phyloP scores from a whole-genome alignment of 2,113 vertebrate species.

The Sporophila hypoxantha region DNA sequence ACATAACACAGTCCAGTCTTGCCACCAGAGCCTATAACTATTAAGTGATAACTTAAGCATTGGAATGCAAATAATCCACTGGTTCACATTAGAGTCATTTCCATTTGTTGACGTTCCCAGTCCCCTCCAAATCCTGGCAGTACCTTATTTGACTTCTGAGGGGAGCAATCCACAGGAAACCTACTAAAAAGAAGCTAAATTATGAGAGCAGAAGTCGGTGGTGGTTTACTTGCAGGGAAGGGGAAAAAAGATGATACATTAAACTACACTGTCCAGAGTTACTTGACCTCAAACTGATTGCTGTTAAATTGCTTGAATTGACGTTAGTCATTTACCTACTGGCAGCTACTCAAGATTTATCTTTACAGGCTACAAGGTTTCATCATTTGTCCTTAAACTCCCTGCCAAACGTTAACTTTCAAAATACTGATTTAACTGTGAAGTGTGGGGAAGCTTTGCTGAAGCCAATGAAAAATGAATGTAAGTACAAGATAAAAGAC shows the following conservation, averaged over 20 bases:
- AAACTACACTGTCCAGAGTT: conserved; percentile 36
- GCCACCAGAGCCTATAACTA: conserved; percentile 63
- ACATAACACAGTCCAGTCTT: conserved; percentile 69
- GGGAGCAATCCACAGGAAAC: conserved; percentile 42
- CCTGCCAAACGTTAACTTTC: conserved; percentile 54
- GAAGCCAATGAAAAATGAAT: conserved; percentile 47
- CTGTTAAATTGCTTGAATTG: conserved; percentile 51
- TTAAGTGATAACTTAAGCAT: conserved; percentile 67
- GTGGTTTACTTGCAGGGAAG: conserved; percentile 54
- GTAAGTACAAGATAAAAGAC: conserved; percentile 20
- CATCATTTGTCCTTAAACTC: conserved; percentile 55
- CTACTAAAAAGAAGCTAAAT: conserved; percentile 50
- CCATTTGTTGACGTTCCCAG: conserved; percentile 62
- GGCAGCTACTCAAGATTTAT: conserved; percentile 60
- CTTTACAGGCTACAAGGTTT: conserved; percentile 50
- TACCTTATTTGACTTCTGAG: conserved; percentile 56
- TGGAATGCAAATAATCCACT: conserved; percentile 71
- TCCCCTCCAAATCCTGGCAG: conserved; percentile 34
- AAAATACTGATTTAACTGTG: conserved; percentile 54
- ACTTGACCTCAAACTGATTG: conserved; percentile 53
- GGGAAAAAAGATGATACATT: conserved; percentile 26
- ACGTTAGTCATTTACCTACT: conserved; percentile 64
- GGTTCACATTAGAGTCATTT: conserved; percentile 62
- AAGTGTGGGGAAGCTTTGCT: conserved; percentile 3
- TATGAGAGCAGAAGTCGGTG: conserved; percentile 19